Percentiles rank a stretch among this genome's conserved stretches.
These are phyloP conservation scores for Forbesichthys agassizii DNA, from an alignment of 2,113 vertebrate genomes.

Conservation along the genomic window DNA sequence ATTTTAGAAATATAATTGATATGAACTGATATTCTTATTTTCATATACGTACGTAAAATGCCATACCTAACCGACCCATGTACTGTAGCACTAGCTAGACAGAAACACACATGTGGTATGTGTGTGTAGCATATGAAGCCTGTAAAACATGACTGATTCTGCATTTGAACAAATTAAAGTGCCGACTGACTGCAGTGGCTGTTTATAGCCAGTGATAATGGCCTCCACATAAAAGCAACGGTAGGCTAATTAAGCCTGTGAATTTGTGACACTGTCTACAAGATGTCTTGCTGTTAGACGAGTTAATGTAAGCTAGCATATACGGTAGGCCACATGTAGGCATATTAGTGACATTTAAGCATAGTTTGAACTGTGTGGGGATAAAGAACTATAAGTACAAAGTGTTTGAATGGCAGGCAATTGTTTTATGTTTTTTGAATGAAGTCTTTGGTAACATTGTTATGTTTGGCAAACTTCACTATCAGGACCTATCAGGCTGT, in stretches of 20 bases:
- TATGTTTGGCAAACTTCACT: not conserved
- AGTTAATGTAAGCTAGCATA: not conserved
- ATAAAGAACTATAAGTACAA: not conserved
- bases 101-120: conserved; percentile 67
- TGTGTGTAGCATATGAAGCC: conserved; percentile 71
- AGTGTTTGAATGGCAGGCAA: not conserved
- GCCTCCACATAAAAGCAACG: conserved; percentile 73
- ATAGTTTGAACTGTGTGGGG: not conserved
- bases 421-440: not conserved
- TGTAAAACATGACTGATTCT: conserved; percentile 65
- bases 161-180: conserved; percentile 52
- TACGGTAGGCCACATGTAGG: not conserved
- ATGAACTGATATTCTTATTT: not conserved
- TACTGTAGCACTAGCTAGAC: conserved; percentile 13
- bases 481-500: not conserved
- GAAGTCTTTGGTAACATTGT: not conserved
- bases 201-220: conserved; percentile 80
- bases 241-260: conserved; percentile 67
- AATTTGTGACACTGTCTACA: conserved; percentile 38
- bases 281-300: not conserved
- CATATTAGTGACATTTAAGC: not conserved
- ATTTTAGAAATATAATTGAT: too few species aligned
- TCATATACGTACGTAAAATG: not conserved
- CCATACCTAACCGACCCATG: conserved; percentile 3
- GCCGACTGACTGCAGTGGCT: conserved; percentile 60